Evolutionary conservation across 1,140 invertebrate genomes (phyloP), one percentile per base, ranked within the genome.

Genomic region (Andricus grossulariae): DNA sequence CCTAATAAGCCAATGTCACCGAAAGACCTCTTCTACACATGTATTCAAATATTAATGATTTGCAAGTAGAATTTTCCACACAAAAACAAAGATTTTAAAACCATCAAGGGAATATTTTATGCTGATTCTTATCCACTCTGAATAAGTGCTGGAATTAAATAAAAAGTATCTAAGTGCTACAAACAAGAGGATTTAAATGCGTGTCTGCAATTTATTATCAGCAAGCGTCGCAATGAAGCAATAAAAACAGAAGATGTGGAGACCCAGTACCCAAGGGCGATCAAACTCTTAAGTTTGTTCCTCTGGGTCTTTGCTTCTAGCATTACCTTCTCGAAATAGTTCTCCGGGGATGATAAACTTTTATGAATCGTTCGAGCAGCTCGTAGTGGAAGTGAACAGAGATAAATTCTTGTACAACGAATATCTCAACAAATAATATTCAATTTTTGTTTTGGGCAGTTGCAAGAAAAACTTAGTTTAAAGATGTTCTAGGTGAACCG

Each of bases 321-420:
- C 13, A 66, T 32, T 66, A 1, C 57, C 25, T 21, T 39, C 57
- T 66, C 7, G 57, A 66, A 66, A 39, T 66, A 32, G 55, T 25
- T 66, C 57, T 66, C 57, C 39, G 13, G 57, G 57, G 57, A 66
- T 66, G 16, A 66, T 66, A 66, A 66, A 66, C 57, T 66, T 66
- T 66, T 66, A 66, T 66, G 57, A 66, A 66, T 66, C 21, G 57
- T 32, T 66, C 25, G 25, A 66, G 57, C 57, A 66, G 25, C 32
- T 66, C 25, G 21, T 32, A 11, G 57, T n/a, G 25, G 16, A n/a
- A 66, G 57, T 16, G 25, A 66, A 32, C 57, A 66, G 57, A n/a
- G 32, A 66, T 66, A 39, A 66, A 66, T 66, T 66, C 57, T 39
- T 66, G 25, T 66, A 66, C 25, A 66, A 32, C 13, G 16, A 21